Base-by-base conservation (phyloP, 2,113 vertebrate species). In the Tenrec ecaudatus region DNA sequence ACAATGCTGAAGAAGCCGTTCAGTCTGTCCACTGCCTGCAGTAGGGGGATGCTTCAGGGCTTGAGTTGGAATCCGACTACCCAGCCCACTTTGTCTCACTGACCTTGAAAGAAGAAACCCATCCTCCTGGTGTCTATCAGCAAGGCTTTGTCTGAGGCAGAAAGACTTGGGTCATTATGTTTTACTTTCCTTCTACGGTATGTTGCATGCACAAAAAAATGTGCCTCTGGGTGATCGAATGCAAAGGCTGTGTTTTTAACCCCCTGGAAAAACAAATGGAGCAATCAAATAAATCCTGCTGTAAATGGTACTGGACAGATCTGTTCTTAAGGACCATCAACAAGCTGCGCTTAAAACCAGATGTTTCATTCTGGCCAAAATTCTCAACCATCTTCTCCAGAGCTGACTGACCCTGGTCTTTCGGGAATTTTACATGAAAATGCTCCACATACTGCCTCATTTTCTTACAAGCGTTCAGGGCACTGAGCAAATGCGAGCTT, bases 321-420 rank as follows among this genome's bases (percentile, higher is more conserved):
- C 89, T 31, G 23, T 78, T 81, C 73, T 76, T 27, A 23, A 47
- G 57, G 22, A 27, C 4, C 38, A 76, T 71, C 27, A 86, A 40
- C 71, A 95, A 36, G 82, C 47, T 90, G 33, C 85, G 69, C 87
- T 93, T 95, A 77, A 89, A 73, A 79, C 31, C 76, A 95, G 88
- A 81, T 85, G 0, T 82, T 95, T 69, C 1, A 2, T 94, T 96
- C 86, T 73, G 76, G 27, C 75, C 62, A 58, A n/a, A 81, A 25
- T 90, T 29, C 38, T 92, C 27, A 77, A 1, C 31, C 84, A 33
- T 27, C 62, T 73, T 86, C 85, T 89, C 60, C 89, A 68, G 0
- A n/a, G 27, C 83, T 62, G 14, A 88, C 25, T 77, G 71, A 86
- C 29, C 92, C 7, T 17, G 68, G 4, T 60, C 93, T 81, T 89